phyloP scores from a whole-genome alignment of 1,140 invertebrate genomes.

The Tetramorium parvispinum region DNA sequence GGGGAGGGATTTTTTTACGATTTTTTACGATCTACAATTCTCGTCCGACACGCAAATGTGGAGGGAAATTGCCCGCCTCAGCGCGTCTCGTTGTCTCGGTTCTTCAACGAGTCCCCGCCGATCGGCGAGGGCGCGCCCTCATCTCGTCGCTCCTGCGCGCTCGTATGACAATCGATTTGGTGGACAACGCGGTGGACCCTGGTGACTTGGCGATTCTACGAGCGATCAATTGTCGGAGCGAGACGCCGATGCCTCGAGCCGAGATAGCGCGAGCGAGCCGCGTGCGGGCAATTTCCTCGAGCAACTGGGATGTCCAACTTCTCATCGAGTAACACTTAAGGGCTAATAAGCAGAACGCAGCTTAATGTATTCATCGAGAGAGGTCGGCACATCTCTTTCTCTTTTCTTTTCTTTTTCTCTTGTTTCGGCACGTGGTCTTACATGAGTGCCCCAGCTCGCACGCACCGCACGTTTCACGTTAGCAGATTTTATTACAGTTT shows the following conservation, averaged over 20 bases:
- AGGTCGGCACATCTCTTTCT: constrained; percentile 33
- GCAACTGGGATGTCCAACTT: constrained; percentile 31
- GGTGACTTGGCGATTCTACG: neutral
- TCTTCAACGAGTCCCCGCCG: neutral
- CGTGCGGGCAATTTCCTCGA: constrained; percentile 35
- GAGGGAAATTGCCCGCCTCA: constrained; percentile 53
- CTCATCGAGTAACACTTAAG: constrained; percentile 61
- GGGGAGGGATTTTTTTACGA: neutral
- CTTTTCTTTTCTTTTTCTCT: constrained; percentile 5
- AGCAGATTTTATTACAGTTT: constrained; percentile 49
- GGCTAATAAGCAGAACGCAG: constrained; percentile 32
- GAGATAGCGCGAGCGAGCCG: neutral
- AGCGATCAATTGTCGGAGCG: neutral
- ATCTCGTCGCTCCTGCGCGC: neutral
- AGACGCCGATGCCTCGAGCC: neutral
- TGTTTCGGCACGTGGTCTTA: constrained; percentile 82
- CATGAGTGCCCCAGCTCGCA: constrained; percentile 81
- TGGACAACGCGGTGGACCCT: neutral
- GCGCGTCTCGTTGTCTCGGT: neutral
- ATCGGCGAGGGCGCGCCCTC: neutral
- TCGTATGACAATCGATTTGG: constrained; percentile 31
- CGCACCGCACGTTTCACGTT: constrained; percentile 60
- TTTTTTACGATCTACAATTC: constrained; percentile 37
- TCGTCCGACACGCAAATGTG: constrained; percentile 42
- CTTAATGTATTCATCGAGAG: constrained; percentile 66